These are phyloP conservation scores for Agrilus mali DNA, from an alignment of 2,888 invertebrate genomes.

Conservation along the genomic window DNA sequence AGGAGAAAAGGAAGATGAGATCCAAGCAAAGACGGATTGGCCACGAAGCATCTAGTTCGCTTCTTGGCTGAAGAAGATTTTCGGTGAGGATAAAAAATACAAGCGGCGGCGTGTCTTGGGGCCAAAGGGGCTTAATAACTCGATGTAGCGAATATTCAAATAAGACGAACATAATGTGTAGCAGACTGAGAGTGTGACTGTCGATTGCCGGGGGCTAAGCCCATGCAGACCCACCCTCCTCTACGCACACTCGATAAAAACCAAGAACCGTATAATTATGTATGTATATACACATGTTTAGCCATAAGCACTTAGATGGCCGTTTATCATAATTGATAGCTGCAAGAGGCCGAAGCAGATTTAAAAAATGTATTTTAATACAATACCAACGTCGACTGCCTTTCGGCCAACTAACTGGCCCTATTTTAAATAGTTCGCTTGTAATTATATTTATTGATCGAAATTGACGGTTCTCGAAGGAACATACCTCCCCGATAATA, in stretches of 20 bases:
- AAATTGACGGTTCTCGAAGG: constrained; percentile 8
- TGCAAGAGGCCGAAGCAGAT: constrained; percentile 25
- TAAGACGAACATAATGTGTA: constrained; percentile 29
- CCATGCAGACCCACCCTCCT: constrained; percentile 19
- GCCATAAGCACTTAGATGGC: constrained; percentile 36
- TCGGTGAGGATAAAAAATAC: too few relatives aligned
- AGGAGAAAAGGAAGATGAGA: too few relatives aligned
- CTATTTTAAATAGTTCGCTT: constrained; percentile 8
- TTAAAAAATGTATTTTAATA: too few relatives aligned
- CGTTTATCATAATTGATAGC: constrained; percentile 39
- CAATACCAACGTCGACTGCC: constrained; percentile 1
- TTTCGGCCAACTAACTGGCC: constrained; percentile 7
- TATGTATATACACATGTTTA: constrained; percentile 37
- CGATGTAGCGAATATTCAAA: constrained; percentile 26
- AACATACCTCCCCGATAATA: constrained; percentile 4
- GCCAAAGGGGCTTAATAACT: background rate
- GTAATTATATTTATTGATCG: constrained; percentile 12
- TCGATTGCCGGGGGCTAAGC: constrained; percentile 22
- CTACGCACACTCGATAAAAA: constrained; percentile 29
- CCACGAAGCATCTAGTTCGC: too few relatives aligned
- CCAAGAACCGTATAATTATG: constrained; percentile 35
- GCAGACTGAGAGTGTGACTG: constrained; percentile 29
- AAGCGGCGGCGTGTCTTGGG: too few relatives aligned
- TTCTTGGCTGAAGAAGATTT: too few relatives aligned
- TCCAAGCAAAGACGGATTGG: too few relatives aligned